Conservation (phyloP, 2,888 invertebrate genomes). For the Ormyrus thymus region DNA sequence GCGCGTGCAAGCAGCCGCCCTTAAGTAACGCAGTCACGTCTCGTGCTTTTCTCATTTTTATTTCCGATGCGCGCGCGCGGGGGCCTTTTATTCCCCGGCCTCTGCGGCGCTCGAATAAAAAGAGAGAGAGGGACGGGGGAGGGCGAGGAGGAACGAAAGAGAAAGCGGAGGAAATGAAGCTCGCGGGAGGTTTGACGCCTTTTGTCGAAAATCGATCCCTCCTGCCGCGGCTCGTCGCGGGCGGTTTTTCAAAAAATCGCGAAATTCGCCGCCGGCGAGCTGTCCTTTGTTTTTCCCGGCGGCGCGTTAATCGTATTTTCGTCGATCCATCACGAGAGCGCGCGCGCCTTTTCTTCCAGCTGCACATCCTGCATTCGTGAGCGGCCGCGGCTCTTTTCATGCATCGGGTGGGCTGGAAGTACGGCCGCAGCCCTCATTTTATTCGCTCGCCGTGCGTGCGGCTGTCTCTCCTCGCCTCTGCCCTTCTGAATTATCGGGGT, state of each 20-base stretch:
- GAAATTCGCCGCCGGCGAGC: neutral
- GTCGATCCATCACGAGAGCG: slow-evolving; percentile 56
- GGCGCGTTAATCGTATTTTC: slow-evolving; percentile 58
- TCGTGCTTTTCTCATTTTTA: slow-evolving; percentile 53
- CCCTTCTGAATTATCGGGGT: neutral
- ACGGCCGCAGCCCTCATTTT: neutral
- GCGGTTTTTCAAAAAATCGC: neutral
- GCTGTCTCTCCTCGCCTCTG: neutral
- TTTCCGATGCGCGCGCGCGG: slow-evolving; percentile 42
- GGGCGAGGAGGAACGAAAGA: neutral
- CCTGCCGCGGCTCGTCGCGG: neutral
- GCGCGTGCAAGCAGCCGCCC: slow-evolving; percentile 56
- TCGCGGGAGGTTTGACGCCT: neutral
- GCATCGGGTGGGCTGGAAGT: slow-evolving; percentile 51
- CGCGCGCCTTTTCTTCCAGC: slow-evolving; percentile 47
- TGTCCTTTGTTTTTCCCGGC: neutral
- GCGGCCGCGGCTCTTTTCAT: slow-evolving; percentile 42
- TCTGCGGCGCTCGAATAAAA: slow-evolving; percentile 49
- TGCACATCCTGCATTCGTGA: slow-evolving; percentile 55
- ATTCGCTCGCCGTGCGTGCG: neutral
- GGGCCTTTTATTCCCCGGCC: slow-evolving; percentile 47
- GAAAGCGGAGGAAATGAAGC: neutral
- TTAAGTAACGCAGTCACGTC: slow-evolving; percentile 56
- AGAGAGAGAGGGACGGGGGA: neutral
- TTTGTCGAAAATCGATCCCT: neutral